A percentile compares a stretch with the other conserved stretches of the same genome.
These are phyloP conservation scores for Crenuchus spilurus DNA, from an alignment of 2,797 vertebrate genomes.

Conservation along the genomic window DNA sequence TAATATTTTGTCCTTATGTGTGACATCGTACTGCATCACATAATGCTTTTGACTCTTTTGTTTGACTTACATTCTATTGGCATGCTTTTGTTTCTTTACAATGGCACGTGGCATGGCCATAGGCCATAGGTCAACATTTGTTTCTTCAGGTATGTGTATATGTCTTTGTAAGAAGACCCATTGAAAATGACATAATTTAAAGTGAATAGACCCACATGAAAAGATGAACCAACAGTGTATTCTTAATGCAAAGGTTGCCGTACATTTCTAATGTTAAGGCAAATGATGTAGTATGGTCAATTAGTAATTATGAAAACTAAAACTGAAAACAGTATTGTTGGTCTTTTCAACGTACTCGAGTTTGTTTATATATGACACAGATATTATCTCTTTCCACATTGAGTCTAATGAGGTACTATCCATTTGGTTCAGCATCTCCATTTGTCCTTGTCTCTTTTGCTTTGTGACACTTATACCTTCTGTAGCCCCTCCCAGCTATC, in stretches of 20 bases:
- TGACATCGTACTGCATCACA: background rate
- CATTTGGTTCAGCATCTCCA: background rate
- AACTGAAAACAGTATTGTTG: background rate
- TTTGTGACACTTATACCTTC: conserved; percentile 39
- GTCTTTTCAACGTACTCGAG: conserved; percentile 16
- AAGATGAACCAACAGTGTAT: too few species aligned
- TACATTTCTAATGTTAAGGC: background rate
- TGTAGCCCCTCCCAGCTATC: conserved; percentile 13
- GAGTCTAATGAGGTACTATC: conserved; percentile 7
- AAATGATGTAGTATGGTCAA: background rate
- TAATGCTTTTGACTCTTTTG: too few species aligned
- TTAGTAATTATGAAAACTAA: background rate
- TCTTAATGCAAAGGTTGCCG: too few species aligned
- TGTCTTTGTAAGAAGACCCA: background rate
- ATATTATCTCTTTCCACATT: conserved; percentile 18
- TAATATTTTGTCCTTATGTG: background rate
- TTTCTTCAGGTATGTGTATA: too few species aligned
- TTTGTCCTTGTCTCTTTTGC: conserved; percentile 26
- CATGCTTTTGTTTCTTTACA: too few species aligned
- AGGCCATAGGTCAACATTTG: too few species aligned
- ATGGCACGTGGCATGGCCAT: too few species aligned
- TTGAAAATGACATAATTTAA: background rate
- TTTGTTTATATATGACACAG: conserved; percentile 30
- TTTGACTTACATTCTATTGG: too few species aligned
- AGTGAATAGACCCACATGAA: background rate